phyloP scores from a whole-genome alignment of 1,140 invertebrate species.

The Asobara japonica region DNA sequence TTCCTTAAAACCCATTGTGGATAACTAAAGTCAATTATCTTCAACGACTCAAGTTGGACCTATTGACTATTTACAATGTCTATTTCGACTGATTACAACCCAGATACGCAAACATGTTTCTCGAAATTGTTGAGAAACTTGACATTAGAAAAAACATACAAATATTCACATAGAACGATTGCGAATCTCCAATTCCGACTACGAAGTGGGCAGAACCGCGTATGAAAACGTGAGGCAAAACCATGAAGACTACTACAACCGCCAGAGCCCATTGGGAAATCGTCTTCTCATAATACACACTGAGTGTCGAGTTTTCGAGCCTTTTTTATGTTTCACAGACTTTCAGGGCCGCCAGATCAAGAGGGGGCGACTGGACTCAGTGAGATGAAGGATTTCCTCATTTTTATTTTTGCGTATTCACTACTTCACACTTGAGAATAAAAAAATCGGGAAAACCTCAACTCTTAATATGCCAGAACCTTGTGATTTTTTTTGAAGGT shows the following conservation, averaged over 20 bases:
- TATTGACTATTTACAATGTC: too few relatives aligned
- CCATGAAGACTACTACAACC: neutral
- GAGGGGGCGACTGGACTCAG: neutral
- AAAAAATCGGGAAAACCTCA: too few relatives aligned
- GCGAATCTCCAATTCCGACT: neutral
- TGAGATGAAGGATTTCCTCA: neutral
- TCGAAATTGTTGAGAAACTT: too few relatives aligned
- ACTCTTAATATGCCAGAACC: too few relatives aligned
- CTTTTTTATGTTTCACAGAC: neutral
- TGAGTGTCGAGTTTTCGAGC: conserved; percentile 1
- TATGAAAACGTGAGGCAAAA: neutral
- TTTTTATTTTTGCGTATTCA: neutral
- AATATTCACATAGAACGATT: too few relatives aligned
- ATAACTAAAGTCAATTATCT: too few relatives aligned
- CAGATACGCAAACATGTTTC: too few relatives aligned
- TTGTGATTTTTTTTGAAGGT: too few relatives aligned
- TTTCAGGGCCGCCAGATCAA: neutral
- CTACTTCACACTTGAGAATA: conserved; percentile 16
- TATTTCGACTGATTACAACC: too few relatives aligned
- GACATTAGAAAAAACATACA: neutral
- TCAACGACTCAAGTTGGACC: too few relatives aligned
- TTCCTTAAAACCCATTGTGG: too few relatives aligned
- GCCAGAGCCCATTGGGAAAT: conserved; percentile 21
- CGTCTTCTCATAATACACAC: neutral
- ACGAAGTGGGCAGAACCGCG: neutral